Base-by-base conservation (phyloP, 1,140 invertebrate species). In the Bathynomus jamesi region DNA sequence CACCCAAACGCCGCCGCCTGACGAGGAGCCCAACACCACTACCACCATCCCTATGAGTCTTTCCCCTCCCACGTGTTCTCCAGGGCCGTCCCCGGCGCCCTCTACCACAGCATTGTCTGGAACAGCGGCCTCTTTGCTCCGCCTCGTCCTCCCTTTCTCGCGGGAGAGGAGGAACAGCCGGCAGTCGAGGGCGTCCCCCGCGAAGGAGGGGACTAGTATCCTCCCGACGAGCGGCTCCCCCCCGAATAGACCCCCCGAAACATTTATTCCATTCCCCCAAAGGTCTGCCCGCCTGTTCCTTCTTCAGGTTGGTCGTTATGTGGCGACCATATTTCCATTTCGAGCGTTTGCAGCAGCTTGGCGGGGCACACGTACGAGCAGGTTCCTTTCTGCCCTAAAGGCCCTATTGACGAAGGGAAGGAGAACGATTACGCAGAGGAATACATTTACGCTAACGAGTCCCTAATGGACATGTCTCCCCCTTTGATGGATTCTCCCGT, bases 331-430 rank as follows among this genome's bases (percentile, higher is more conserved):
- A 17, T 70, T 13, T 70, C 69, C 11, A 27, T 70, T 21, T 64
- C 29, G 3, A 70, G 69, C 29, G 21, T 28, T 27, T 25, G 28
- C 61, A 70, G 69, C 29, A 70, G 69, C 21, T 62, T 70, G 28
- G 69, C 69, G 0, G 69, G 69, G 7, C 69, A 70, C 69, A 70
- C 69, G 5, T 70, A 70, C 30, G 69, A 70, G 40, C 61, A 65
- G 40, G 61, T 64, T 31, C 29, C 40, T 64, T 32, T 64, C 40
- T 64, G 40, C 69, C 29, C 30, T 46, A 21, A 70, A 61, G 13
- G 29, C 31, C 24, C 24, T 46, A 65, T 64, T 62, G 27, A 5
- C 61, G 25, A 64, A 31, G 61, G n/a, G n/a, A n/a, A n/a, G n/a
- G n/a, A n/a, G n/a, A n/a, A n/a, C n/a, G n/a, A n/a, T n/a, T n/a